Percentiles rank a stretch among this genome's conserved stretches.
phyloP scores from a whole-genome alignment of 2,888 invertebrate genomes.

The Yponomeuta plumbellus region DNA sequence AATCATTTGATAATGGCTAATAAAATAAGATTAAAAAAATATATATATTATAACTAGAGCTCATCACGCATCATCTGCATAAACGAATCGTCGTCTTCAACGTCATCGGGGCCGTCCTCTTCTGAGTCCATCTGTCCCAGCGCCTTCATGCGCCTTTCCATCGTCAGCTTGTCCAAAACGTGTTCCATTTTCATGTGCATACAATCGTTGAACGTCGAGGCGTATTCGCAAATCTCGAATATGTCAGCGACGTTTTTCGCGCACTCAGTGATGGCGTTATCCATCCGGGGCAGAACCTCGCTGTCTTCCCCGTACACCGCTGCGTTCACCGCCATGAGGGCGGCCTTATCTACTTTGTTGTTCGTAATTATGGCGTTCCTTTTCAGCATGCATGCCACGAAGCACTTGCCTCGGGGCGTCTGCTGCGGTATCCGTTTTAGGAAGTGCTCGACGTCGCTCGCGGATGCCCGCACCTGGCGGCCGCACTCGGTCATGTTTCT shows the following conservation, averaged over 20 bases:
- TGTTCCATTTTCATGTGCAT: slow-evolving; percentile 72
- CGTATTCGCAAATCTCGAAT: slow-evolving; percentile 65
- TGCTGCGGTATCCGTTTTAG: slow-evolving; percentile 57
- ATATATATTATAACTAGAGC: slow-evolving; percentile 30
- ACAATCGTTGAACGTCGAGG: slow-evolving; percentile 65
- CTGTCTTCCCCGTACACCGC: slow-evolving; percentile 57
- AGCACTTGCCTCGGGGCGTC: slow-evolving; percentile 58
- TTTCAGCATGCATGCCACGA: slow-evolving; percentile 64
- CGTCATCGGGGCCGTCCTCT: slow-evolving; percentile 43
- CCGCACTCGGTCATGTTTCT: slow-evolving; percentile 61
- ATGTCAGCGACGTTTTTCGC: slow-evolving; percentile 39
- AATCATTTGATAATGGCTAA: no score
- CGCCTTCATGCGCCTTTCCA: slow-evolving; percentile 64
- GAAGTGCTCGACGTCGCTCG: slow-evolving; percentile 56
- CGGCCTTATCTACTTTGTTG: slow-evolving; percentile 47
- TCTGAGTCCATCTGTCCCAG: slow-evolving; percentile 55
- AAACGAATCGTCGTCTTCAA: slow-evolving; percentile 56
- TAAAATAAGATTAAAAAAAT: no score
- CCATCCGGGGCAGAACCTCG: slow-evolving; percentile 52
- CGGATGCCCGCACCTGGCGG: slow-evolving; percentile 55
- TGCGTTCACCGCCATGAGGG: slow-evolving; percentile 51
- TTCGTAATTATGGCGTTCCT: slow-evolving; percentile 54
- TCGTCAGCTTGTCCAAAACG: slow-evolving; percentile 56
- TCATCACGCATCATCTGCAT: slow-evolving; percentile 59
- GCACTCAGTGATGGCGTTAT: slow-evolving; percentile 50